Percentiles rank a stretch among this genome's conserved stretches.
Evolutionary conservation across 35 echinoderm and acorn worm species (phyloP).

Genomic region (Hemicentrotus pulcherrimus): DNA sequence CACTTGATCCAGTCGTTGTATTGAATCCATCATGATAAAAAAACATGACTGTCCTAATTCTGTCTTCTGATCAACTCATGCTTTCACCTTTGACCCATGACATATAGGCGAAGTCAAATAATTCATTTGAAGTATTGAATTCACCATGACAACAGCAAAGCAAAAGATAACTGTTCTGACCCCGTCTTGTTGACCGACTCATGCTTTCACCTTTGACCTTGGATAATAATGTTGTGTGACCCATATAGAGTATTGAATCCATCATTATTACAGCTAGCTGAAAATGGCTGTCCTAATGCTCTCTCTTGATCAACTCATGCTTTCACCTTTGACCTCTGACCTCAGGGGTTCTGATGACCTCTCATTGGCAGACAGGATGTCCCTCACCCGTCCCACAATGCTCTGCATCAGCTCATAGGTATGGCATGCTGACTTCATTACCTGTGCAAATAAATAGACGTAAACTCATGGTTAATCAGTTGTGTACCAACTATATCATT

Average conservation of each 20-base stretch:
- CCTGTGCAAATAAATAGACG: conserved; percentile 21
- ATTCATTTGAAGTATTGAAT: background rate
- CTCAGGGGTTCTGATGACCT: background rate
- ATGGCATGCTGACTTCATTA: conserved; percentile 67
- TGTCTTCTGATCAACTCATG: background rate
- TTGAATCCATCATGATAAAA: too few relatives aligned
- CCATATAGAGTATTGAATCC: background rate
- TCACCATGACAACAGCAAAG: too few relatives aligned
- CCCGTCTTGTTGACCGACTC: background rate
- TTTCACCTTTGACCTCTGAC: background rate
- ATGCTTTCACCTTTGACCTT: background rate
- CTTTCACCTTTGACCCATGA: background rate
- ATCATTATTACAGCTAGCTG: background rate
- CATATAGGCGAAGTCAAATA: background rate
- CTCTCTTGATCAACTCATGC: background rate
- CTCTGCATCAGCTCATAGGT: conserved; percentile 83
- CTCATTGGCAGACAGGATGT: conserved; percentile 64
- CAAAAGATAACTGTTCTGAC: too few relatives aligned
- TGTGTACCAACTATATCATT: too few relatives aligned
- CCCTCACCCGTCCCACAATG: conserved; percentile 67
- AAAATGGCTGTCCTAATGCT: background rate
- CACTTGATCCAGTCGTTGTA: too few relatives aligned
- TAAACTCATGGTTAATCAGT: background rate
- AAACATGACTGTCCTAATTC: background rate
- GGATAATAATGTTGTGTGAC: background rate